phyloP scores from a whole-genome alignment of 2,113 vertebrate genomes.

The Crypturellus undulatus region DNA sequence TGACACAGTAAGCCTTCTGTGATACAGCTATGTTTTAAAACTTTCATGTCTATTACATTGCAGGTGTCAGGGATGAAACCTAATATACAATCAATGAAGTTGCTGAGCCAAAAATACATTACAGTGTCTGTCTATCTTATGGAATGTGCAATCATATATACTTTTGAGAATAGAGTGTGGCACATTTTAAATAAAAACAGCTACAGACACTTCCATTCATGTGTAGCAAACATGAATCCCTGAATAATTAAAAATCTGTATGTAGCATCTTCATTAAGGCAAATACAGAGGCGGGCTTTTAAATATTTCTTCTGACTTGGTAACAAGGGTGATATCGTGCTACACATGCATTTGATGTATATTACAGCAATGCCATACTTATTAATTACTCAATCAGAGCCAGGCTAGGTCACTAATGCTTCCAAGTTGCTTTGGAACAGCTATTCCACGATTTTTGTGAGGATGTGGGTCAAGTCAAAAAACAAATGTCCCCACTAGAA shows the following conservation, averaged over 20 bases:
- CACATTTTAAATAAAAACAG: slow-evolving; percentile 25
- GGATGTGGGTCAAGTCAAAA: background rate
- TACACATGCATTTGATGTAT: background rate
- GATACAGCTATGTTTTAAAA: slow-evolving; percentile 72
- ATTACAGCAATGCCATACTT: background rate
- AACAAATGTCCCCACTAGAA: background rate
- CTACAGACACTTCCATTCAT: background rate
- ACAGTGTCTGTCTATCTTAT: background rate
- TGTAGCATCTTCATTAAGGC: slow-evolving; percentile 40
- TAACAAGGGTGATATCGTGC: background rate
- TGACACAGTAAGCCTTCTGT: slow-evolving; percentile 46
- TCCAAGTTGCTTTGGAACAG: background rate
- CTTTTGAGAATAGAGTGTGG: background rate
- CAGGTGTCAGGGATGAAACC: slow-evolving; percentile 53
- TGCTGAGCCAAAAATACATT: slow-evolving; percentile 4
- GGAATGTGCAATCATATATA: background rate
- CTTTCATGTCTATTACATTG: slow-evolving; percentile 39
- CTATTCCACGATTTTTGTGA: background rate
- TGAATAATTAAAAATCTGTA: slow-evolving; percentile 22
- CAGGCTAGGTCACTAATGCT: background rate
- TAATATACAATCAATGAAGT: background rate
- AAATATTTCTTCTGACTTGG: background rate
- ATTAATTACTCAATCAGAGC: background rate
- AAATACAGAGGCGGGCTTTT: slow-evolving; percentile 54
- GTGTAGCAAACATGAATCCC: slow-evolving; percentile 31